A percentile compares a stretch with the other conserved stretches of the same genome.
Evolutionary conservation across 2,797 vertebrate genomes (phyloP).

Genomic region (Xiphophorus birchmanni): DNA sequence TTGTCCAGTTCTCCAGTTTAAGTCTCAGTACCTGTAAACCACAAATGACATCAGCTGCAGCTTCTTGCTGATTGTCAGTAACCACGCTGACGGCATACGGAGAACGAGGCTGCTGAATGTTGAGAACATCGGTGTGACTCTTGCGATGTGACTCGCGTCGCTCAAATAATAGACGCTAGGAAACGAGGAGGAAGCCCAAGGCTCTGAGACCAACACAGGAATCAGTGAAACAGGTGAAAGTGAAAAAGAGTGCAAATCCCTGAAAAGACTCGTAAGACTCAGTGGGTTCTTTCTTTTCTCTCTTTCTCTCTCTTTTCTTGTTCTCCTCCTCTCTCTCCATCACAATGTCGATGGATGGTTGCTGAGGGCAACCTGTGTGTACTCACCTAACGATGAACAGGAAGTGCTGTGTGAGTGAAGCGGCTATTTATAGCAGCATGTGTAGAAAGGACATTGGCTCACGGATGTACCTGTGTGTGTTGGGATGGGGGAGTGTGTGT

Average conservation of each 20-base stretch:
- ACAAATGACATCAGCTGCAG: not conserved
- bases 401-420: constrained; percentile 75
- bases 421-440: constrained; percentile 76
- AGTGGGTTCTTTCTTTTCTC: constrained; percentile 8
- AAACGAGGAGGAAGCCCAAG: not conserved
- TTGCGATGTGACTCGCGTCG: not conserved
- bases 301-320: constrained; percentile 2
- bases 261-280: constrained; percentile 23
- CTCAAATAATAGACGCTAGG: not conserved
- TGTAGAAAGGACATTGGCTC: constrained; percentile 74
- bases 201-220: not conserved
- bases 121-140: constrained; percentile 1
- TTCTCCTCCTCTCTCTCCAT: constrained; percentile 41
- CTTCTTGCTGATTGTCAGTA: not conserved
- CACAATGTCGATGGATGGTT: constrained; percentile 77
- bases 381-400: constrained; percentile 79
- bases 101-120: not conserved
- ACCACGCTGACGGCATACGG: not conserved
- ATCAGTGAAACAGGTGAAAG: not conserved
- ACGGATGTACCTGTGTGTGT: constrained; percentile 36
- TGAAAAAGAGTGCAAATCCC: constrained; percentile 13
- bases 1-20: not conserved
- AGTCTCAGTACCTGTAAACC: not conserved
- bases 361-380: constrained; percentile 82
- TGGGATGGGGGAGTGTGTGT: constrained; percentile 4